Evolutionary conservation across 2,888 invertebrate species (phyloP).

Genomic region (Lasioglossum figueresi): DNA sequence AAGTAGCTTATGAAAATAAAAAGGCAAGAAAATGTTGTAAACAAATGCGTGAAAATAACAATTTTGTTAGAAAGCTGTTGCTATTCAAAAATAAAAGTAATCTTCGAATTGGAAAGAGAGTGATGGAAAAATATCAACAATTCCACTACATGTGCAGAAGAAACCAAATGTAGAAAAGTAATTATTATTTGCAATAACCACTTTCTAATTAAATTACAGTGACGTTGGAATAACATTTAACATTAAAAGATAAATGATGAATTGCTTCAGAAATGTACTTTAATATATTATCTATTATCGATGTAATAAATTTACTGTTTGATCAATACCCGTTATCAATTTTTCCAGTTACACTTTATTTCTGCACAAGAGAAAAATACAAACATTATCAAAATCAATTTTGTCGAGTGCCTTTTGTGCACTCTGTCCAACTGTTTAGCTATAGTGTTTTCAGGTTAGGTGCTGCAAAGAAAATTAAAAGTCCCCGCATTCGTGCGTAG

Average conservation of each 20-base stretch:
- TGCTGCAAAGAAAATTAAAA: constrained; percentile 13
- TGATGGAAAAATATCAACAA: not conserved
- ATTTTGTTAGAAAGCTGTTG: not conserved
- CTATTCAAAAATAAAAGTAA: not conserved
- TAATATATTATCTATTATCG: not conserved
- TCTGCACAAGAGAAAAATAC: not conserved
- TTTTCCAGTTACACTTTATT: not conserved
- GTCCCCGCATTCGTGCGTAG: not conserved
- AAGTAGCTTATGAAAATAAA: not conserved
- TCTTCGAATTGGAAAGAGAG: not conserved
- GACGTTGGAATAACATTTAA: too few relatives aligned
- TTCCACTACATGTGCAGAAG: not conserved
- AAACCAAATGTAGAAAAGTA: not conserved
- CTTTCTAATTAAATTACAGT: not conserved
- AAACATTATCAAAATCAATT: not conserved
- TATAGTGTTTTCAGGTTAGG: not conserved
- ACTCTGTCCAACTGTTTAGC: not conserved
- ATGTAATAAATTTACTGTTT: too few relatives aligned
- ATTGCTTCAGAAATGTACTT: too few relatives aligned
- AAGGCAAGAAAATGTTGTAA: not conserved
- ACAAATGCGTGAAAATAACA: not conserved
- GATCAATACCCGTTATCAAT: too few relatives aligned
- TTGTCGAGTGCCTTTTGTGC: not conserved
- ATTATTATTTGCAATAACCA: not conserved
- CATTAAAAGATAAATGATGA: too few relatives aligned